A percentile compares a stretch with the other conserved stretches of the same genome.
These are phyloP conservation scores for Drosophila mayaguana DNA, from an alignment of 2,888 invertebrate species.

Conservation along the genomic window DNA sequence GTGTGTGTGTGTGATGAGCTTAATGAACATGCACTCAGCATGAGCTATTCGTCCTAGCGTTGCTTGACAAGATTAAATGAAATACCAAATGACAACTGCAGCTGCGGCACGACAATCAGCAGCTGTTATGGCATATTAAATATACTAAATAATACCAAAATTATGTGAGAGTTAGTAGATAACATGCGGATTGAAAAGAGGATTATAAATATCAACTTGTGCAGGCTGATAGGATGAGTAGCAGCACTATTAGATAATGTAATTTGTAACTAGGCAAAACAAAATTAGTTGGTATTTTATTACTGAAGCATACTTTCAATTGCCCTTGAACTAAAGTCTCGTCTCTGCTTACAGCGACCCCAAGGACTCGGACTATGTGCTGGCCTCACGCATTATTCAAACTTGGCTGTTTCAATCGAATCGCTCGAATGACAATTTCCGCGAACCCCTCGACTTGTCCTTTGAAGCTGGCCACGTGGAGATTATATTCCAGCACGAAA, in stretches of 20 bases:
- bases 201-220: neutral
- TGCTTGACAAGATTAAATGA: conserved; percentile 50
- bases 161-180: neutral
- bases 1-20: conserved; percentile 10
- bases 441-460: conserved; percentile 83
- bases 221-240: neutral
- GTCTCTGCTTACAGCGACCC: conserved; percentile 74
- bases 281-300: too few species aligned
- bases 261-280: too few species aligned
- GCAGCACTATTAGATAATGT: neutral
- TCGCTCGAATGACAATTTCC: conserved; percentile 84
- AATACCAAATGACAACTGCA: conserved; percentile 8
- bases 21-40: conserved; percentile 41
- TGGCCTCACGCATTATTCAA: conserved; percentile 85
- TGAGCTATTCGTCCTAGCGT: conserved; percentile 20
- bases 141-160: neutral
- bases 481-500: conserved; percentile 85
- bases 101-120: conserved; percentile 19
- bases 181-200: neutral
- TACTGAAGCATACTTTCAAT: too few species aligned
- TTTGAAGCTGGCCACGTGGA: conserved; percentile 85
- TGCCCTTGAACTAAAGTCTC: too few species aligned
- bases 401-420: conserved; percentile 85
- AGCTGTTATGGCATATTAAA: neutral
- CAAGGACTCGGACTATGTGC: conserved; percentile 83